phyloP scores from a whole-genome alignment of 2,797 vertebrate species.

The Danio aesculapii region DNA sequence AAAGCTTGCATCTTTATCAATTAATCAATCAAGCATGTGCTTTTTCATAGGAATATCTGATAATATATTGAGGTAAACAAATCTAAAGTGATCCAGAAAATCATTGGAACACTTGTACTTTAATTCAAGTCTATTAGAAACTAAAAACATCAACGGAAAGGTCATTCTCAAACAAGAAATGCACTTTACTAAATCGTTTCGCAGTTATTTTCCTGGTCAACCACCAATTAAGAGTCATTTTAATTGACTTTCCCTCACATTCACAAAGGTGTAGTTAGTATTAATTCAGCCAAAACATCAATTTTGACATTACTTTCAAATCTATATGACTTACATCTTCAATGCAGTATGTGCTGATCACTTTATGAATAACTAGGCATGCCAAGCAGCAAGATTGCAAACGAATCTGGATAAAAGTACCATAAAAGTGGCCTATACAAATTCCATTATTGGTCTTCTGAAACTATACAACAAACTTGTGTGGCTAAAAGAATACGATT shows the following conservation, averaged over 20 bases:
- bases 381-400: not conserved
- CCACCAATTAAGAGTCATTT: not conserved
- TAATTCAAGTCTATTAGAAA: not conserved
- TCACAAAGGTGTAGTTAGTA: slow-evolving; percentile 4
- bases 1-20: not conserved
- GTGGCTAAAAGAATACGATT: not conserved
- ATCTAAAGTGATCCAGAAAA: not conserved
- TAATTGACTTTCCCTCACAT: not conserved
- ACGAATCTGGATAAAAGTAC: not conserved
- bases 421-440: not conserved
- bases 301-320: not conserved
- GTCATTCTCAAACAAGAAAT: not conserved
- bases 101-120: not conserved
- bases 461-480: not conserved
- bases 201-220: too few species aligned
- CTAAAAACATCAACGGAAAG: not conserved
- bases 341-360: not conserved
- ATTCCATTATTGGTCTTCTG: not conserved
- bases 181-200: not conserved
- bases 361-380: not conserved
- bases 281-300: not conserved
- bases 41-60: not conserved
- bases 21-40: not conserved
- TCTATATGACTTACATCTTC: not conserved
- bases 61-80: not conserved